Evolutionary conservation across 2,888 invertebrate genomes (phyloP), one percentile per base, ranked within the genome.

Genomic region (Merodon equestris): DNA sequence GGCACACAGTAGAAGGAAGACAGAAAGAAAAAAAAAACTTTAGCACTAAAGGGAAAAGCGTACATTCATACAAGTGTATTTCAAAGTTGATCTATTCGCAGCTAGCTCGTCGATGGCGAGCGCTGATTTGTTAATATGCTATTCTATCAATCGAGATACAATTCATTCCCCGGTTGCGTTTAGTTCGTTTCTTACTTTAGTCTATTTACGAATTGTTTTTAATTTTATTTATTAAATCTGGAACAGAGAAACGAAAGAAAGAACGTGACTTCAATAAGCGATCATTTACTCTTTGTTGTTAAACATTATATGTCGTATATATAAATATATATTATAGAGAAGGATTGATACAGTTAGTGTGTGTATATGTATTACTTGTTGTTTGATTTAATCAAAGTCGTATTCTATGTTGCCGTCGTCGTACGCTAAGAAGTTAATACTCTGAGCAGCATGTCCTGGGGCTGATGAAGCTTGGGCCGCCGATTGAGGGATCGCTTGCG

Each of bases 341-440:
- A 14, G 57, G 60, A 45, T 38, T 70, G 51, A 64, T 66, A n/a
- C n/a, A n/a, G n/a, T n/a, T n/a, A n/a, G n/a, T n/a, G n/a, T n/a
- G n/a, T n/a, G n/a, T n/a, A n/a, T n/a, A n/a, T n/a, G n/a, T n/a
- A n/a, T n/a, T n/a, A n/a, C n/a, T n/a, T n/a, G 57, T 60, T 71
- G 19, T 40, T 36, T 51, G 71, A 68, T 67, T 81, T 83, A 84
- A 77, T 83, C 84, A 74, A 83, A 83, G 61, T 83, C 82, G 82
- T 83, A 86, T 82, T 87, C 87, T 82, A 88, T 86, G 83, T 87
- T 87, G 77, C 87, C 87, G 76, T 88, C 88, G 54, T 88, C 89
- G 82, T 86, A 88, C 70, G 86, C 86, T 71, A 87, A 86, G 50
- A 85, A 83, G 71, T 87, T 88, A 61, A 84, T 84, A 50, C 83